Evolutionary conservation across 2,113 vertebrate species (phyloP), one percentile per base, ranked within the genome.

Genomic region (Ursus arctos): DNA sequence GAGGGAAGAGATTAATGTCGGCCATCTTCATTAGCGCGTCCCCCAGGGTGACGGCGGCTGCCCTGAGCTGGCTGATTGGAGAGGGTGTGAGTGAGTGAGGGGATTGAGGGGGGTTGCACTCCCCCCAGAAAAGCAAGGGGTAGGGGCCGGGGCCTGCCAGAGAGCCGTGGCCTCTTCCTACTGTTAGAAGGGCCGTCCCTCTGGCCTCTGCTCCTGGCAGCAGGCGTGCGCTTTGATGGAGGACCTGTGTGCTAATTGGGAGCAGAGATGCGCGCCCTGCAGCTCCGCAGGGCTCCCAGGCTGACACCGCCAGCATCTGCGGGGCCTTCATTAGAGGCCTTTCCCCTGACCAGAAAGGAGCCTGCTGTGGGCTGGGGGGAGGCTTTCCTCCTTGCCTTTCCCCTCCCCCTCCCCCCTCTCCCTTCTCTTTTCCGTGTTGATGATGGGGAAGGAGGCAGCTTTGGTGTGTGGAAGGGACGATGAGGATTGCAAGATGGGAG

Each of bases 1-100:
- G 99, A 98, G 98, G 98, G 99, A 98, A 99, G 98, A 99, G 99
- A 99, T 99, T 99, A 99, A 99, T 99, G 98, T 98, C 98, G 98
- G 98, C 98, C 98, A 98, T 99, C 99, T 99, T 99, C 99, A 99
- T 99, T 99, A 99, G 99, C 96, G 98, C 97, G 98, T 99, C 99
- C 98, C 99, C 97, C 95, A 98, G 98, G 99, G 98, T 98, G 99
- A 98, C 55, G 87, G 97, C 96, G 97, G 98, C 99, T 99, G 98
- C 99, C 98, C 98, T 98, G 98, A 99, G 98, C 98, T 97, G 98
- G 98, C 98, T 98, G 99, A 99, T 96, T 97, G 97, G 98, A 98
- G 98, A 98, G 97, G 98, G 98, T 96, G 98, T 95, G 98, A 95
- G 98, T 92, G 98, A 97, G 98, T 82, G 92, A 92, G 98, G 76